Evolutionary conservation across 2,888 invertebrate species (phyloP).

Genomic region (Archips crataeganus): DNA sequence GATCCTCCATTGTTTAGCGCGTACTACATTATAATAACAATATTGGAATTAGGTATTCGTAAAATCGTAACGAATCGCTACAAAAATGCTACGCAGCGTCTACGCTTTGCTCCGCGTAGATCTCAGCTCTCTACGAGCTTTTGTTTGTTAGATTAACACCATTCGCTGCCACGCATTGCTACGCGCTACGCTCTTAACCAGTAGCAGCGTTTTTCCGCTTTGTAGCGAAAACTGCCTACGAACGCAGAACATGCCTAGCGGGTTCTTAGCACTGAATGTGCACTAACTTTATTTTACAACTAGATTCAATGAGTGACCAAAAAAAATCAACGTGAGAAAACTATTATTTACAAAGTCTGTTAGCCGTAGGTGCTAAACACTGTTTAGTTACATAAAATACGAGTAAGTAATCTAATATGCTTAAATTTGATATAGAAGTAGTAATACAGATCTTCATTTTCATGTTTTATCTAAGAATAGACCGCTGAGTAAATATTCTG

Average conservation of each 20-base stretch:
- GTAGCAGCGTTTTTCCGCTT: no score
- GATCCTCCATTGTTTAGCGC: not conserved
- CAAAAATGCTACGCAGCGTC: conserved; percentile 4
- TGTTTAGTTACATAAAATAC: not conserved
- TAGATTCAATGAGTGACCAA: not conserved
- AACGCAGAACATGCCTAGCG: no score
- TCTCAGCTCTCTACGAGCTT: not conserved
- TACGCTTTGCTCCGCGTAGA: not conserved
- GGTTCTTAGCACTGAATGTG: no score
- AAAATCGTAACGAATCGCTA: conserved; percentile 1
- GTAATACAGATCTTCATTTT: not conserved
- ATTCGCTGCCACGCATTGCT: no score
- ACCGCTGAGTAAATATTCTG: conserved; percentile 24
- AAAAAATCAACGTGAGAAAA: no score
- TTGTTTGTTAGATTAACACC: not conserved
- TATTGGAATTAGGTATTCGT: no score
- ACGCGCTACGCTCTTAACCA: no score
- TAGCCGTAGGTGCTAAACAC: not conserved
- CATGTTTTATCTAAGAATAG: conserved; percentile 10
- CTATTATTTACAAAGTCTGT: not conserved
- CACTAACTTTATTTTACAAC: not conserved
- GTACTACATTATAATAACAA: no score
- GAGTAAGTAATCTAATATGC: not conserved
- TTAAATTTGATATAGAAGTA: not conserved
- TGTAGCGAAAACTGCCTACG: no score